Conservation (phyloP, 2,113 vertebrate species). For the human (Homo sapiens) region GRCh38 chr2:96096501-96097000, state of each 20-base stretch:
- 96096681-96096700: too few relatives aligned
- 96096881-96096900: not conserved
- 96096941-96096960: not conserved
- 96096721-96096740: not conserved
- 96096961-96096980: not conserved
- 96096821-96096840: too few relatives aligned
- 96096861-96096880: not conserved
- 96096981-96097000: not conserved
- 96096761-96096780: not conserved
- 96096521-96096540: too few relatives aligned
- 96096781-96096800: not conserved
- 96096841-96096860: not conserved
- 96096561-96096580: too few relatives aligned
- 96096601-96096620: too few relatives aligned
- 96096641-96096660: too few relatives aligned
- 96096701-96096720: too few relatives aligned
- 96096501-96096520: too few relatives aligned
- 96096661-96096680: too few relatives aligned
- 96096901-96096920: not conserved
- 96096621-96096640: too few relatives aligned
- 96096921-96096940: not conserved
- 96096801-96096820: not conserved
- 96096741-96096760: not conserved
- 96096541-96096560: too few relatives aligned
- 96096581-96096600: too few relatives aligned